phyloP scores from a whole-genome alignment of 2,888 invertebrate species.

The Prostheceraeus crozeri region DNA sequence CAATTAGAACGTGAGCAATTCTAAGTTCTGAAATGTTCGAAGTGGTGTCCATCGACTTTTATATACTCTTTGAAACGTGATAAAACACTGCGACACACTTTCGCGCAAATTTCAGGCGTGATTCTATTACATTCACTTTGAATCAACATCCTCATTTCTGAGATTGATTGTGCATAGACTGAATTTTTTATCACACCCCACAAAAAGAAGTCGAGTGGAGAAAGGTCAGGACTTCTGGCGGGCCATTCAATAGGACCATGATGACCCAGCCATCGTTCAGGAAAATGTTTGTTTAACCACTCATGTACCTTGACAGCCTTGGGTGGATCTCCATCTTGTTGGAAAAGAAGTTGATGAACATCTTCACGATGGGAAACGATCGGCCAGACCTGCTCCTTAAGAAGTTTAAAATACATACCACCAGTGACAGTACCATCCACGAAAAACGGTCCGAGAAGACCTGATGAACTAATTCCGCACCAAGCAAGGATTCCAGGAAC shows the following conservation, averaged over 20 bases:
- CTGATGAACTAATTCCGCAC: neutral
- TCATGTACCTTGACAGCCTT: no score
- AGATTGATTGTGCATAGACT: no score
- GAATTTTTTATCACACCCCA: conserved; percentile 17
- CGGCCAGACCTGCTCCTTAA: neutral
- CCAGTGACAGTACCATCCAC: neutral
- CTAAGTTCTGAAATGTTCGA: no score
- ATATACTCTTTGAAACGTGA: no score
- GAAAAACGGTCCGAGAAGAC: conserved; percentile 6
- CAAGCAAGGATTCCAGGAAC: neutral
- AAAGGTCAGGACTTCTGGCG: neutral
- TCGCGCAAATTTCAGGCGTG: no score
- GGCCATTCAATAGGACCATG: conserved; percentile 8
- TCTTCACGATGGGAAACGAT: neutral
- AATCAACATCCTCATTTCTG: no score
- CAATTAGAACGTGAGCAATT: no score
- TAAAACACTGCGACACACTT: no score
- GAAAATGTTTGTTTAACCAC: neutral
- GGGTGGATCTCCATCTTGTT: conserved; percentile 1
- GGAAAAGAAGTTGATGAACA: neutral
- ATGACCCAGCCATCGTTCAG: conserved; percentile 8
- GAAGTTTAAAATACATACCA: neutral
- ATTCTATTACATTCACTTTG: no score
- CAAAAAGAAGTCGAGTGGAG: conserved; percentile 1
- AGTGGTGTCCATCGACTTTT: no score